Percentiles rank a stretch among this genome's conserved stretches.
phyloP scores from a whole-genome alignment of 2,113 vertebrate species.

The Brachirus orientalis region DNA sequence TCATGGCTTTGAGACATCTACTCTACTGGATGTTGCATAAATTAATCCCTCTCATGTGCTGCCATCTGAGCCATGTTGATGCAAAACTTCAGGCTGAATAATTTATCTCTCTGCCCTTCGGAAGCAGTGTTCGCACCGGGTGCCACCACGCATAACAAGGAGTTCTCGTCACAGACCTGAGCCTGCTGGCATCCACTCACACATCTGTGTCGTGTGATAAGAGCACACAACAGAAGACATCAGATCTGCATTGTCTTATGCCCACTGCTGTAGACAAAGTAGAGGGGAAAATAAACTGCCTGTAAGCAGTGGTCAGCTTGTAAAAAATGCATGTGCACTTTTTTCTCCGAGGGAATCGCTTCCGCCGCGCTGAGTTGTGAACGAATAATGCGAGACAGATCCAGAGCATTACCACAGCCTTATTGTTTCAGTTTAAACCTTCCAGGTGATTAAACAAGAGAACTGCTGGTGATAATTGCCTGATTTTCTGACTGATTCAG shows the following conservation, averaged over 20 bases:
- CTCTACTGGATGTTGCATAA: slow-evolving; percentile 58
- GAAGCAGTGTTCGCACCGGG: slow-evolving; percentile 49
- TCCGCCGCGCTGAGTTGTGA: slow-evolving; percentile 6
- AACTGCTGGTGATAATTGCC: slow-evolving; percentile 16
- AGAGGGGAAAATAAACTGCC: neutral
- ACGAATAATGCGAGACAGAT: slow-evolving; percentile 4
- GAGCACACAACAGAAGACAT: slow-evolving; percentile 46
- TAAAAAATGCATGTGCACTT: slow-evolving; percentile 15
- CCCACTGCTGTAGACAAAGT: slow-evolving; percentile 28
- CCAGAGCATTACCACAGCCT: slow-evolving; percentile 16
- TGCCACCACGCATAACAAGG: slow-evolving; percentile 58
- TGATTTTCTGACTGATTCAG: slow-evolving; percentile 38
- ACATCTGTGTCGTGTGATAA: slow-evolving; percentile 74
- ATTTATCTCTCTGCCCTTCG: slow-evolving; percentile 73
- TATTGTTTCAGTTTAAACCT: slow-evolving; percentile 30
- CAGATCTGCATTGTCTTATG: slow-evolving; percentile 52
- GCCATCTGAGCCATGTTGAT: slow-evolving; percentile 70
- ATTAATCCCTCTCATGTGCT: slow-evolving; percentile 72
- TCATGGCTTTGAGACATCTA: slow-evolving; percentile 44
- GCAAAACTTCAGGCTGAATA: slow-evolving; percentile 74
- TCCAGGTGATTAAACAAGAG: slow-evolving; percentile 38
- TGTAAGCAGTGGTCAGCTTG: slow-evolving; percentile 38
- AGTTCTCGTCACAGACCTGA: slow-evolving; percentile 64
- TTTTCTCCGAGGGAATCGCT: slow-evolving; percentile 1
- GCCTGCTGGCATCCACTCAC: slow-evolving; percentile 62